Evolutionary conservation across 2,888 invertebrate genomes (phyloP).

Genomic region (Cancer borealis): DNA sequence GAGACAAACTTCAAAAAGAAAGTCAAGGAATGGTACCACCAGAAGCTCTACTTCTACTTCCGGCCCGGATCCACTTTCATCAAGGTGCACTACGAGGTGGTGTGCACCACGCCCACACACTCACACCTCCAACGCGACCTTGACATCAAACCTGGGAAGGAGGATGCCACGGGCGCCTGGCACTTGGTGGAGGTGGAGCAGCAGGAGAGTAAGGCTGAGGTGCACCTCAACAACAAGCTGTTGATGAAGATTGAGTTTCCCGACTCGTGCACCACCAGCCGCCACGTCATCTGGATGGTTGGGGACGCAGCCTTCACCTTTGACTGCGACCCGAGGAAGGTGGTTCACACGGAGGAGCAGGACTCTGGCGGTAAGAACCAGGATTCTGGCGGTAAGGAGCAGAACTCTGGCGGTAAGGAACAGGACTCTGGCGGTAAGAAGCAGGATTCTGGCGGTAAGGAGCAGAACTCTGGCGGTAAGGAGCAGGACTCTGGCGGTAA

Average conservation of each 20-base stretch:
- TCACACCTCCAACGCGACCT: background rate
- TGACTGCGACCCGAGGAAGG: conserved; percentile 15
- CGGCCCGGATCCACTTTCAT: conserved; percentile 16
- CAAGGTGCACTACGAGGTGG: conserved; percentile 44
- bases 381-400: too few species aligned
- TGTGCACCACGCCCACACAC: background rate
- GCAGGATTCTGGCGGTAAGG: too few species aligned
- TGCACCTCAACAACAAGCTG: conserved; percentile 17
- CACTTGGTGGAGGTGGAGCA: conserved; percentile 36
- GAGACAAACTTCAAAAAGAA: background rate
- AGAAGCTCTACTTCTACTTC: conserved; percentile 43
- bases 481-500: background rate
- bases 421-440: background rate
- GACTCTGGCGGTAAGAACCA: background rate
- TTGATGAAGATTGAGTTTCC: background rate
- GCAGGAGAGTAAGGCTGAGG: background rate
- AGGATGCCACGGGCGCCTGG: background rate
- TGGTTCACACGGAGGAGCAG: background rate
- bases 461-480: too few species aligned
- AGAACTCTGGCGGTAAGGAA: too few species aligned
- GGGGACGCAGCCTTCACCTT: conserved; percentile 36
- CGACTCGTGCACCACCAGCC: background rate
- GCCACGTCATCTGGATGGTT: background rate
- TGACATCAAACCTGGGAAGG: background rate
- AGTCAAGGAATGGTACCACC: background rate